Conservation (phyloP, 2,797 vertebrate genomes). For the Perodicticus potto region DNA sequence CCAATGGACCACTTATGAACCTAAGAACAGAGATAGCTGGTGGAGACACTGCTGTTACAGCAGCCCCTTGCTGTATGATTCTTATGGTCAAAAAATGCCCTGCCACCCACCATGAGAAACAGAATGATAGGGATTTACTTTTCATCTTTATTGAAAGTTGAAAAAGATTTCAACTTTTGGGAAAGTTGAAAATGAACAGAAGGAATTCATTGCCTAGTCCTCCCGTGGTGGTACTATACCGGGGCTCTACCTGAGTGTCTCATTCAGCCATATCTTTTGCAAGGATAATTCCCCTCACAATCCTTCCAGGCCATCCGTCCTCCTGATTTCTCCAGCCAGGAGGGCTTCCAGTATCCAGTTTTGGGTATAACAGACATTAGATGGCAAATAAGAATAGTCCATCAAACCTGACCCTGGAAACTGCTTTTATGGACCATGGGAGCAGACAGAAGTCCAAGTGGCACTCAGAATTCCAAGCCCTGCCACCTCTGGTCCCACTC, state of each 20-base stretch:
- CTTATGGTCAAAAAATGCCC: neutral
- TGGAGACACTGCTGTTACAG: neutral
- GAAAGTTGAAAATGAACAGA: neutral
- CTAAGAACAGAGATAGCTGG: fast-evolving
- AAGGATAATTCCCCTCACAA: neutral
- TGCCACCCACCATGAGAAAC: neutral
- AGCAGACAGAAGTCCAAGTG: neutral
- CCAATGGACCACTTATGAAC: neutral
- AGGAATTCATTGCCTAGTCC: neutral
- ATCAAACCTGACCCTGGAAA: neutral
- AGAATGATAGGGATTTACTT: neutral
- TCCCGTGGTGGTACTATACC: neutral
- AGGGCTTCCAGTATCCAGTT: neutral
- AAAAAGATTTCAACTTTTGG: neutral
- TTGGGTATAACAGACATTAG: neutral
- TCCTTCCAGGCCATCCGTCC: neutral
- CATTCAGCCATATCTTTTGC: neutral
- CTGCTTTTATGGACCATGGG: neutral
- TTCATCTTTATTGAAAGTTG: neutral
- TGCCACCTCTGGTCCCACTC: neutral
- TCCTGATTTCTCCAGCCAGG: neutral
- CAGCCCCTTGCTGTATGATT: neutral
- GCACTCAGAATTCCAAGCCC: neutral
- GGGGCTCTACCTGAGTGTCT: neutral
- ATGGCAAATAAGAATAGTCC: neutral